Evolutionary conservation across 2,888 invertebrate genomes (phyloP).

Genomic region (Bellardia pandia): DNA sequence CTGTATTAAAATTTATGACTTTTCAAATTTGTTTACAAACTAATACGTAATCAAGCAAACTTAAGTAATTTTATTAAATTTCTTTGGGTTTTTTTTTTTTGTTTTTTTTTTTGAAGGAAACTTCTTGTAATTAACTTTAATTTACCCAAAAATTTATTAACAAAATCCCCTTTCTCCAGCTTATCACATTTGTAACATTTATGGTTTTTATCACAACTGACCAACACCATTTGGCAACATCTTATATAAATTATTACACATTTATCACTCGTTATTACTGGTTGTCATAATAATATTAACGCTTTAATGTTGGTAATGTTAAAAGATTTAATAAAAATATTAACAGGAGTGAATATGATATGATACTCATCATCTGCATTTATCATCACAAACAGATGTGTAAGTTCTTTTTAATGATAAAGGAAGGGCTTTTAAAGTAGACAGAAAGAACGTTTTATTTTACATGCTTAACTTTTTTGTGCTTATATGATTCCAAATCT

Average conservation of each 20-base stretch:
- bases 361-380: conserved; percentile 19
- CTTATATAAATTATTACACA: conserved; percentile 59
- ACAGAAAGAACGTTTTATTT: too few relatives aligned
- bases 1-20: neutral
- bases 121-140: neutral
- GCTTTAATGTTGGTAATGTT: conserved; percentile 46
- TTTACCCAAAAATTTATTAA: neutral
- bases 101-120: neutral
- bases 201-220: neutral
- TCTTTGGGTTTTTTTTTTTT: neutral
- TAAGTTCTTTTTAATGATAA: neutral
- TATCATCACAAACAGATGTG: conserved; percentile 14
- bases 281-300: conserved; percentile 65
- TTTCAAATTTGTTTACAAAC: neutral
- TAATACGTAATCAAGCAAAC: neutral
- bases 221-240: neutral
- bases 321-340: conserved; percentile 14
- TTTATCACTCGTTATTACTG: conserved; percentile 52
- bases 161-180: neutral
- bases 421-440: too few relatives aligned
- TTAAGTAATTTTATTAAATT: neutral
- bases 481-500: too few relatives aligned
- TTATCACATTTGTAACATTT: neutral
- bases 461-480: too few relatives aligned
- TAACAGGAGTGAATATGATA: neutral